phyloP scores from a whole-genome alignment of 2,797 vertebrate genomes.

The Netta rufina region DNA sequence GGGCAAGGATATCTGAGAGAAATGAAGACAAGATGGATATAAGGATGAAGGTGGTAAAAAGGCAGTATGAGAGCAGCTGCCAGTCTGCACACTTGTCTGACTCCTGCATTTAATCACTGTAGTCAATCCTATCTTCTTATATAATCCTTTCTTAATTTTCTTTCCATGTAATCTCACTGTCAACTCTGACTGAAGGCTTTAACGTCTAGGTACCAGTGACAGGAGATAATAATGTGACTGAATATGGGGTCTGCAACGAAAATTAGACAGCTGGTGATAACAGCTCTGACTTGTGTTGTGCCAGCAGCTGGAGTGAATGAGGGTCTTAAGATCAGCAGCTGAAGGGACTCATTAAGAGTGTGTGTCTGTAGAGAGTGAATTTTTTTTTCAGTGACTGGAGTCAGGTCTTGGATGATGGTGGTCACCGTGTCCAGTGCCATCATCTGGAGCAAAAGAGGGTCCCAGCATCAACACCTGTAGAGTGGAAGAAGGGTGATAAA shows the following conservation, averaged over 20 bases:
- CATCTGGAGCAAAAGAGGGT: not conserved
- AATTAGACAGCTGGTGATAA: not conserved
- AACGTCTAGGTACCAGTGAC: not conserved
- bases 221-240: not conserved
- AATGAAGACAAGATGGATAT: accelerated
- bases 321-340: not conserved
- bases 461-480: not conserved
- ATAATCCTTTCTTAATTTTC: not conserved
- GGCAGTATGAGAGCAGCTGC: not conserved
- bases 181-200: not conserved
- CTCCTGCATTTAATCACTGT: not conserved
- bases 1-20: accelerated
- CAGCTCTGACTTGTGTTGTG: not conserved
- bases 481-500: not conserved
- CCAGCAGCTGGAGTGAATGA: not conserved
- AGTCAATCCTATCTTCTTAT: not conserved
- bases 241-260: not conserved
- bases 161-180: not conserved
- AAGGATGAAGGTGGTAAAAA: not conserved
- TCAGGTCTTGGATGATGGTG: no score
- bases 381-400: not conserved
- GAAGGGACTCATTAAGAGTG: accelerated
- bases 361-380: not conserved
- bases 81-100: not conserved
- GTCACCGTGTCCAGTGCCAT: accelerated